These are phyloP conservation scores for Microctenopoma lineatum DNA, from an alignment of 2,797 vertebrate species.

Conservation along the genomic window DNA sequence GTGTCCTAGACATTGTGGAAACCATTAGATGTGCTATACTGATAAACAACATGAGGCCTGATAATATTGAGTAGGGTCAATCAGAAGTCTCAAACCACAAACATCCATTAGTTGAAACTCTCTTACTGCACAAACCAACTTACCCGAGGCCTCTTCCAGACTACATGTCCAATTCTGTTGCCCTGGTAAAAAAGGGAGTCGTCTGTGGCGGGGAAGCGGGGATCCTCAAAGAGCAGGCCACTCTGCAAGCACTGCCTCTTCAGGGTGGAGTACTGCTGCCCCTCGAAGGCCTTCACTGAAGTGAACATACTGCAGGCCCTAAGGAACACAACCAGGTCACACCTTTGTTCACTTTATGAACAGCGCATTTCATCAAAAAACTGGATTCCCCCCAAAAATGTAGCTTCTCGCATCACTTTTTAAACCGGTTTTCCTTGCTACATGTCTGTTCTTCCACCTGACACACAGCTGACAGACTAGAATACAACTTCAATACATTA, in stretches of 20 bases:
- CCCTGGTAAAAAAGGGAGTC: conserved; percentile 93
- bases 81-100: conserved; percentile 4
- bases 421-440: background rate
- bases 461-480: conserved; percentile 33
- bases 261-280: conserved; percentile 90
- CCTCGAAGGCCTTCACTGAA: conserved; percentile 90
- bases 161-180: conserved; percentile 87
- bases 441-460: conserved; percentile 2
- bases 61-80: background rate
- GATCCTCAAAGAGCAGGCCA: conserved; percentile 94
- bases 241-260: conserved; percentile 91
- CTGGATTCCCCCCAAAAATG: background rate
- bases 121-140: conserved; percentile 51
- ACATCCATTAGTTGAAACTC: background rate
- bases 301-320: conserved; percentile 92
- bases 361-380: conserved; percentile 4
- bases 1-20: background rate
- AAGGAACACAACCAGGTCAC: conserved; percentile 24
- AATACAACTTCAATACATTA: conserved; percentile 43
- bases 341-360: background rate
- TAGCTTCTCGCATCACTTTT: conserved; percentile 4
- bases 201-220: conserved; percentile 87
- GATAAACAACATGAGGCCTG: background rate
- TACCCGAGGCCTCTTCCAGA: conserved; percentile 95
- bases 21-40: background rate